Evolutionary conservation across 1,140 invertebrate species (phyloP).

Genomic region (Chrysoperla carnea): DNA sequence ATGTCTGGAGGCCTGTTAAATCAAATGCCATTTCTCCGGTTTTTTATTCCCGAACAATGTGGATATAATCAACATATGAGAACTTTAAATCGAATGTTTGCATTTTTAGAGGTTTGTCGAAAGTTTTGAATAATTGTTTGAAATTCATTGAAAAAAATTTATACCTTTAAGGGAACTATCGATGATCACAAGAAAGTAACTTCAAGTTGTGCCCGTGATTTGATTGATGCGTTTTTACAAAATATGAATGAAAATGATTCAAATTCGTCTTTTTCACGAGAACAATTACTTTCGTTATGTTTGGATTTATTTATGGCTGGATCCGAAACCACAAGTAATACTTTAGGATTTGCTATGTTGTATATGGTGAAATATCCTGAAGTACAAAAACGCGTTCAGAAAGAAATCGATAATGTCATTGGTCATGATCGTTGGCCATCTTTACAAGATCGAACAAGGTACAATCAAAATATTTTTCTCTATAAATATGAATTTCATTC

Average conservation of each 20-base stretch:
- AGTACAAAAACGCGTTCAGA: constrained; percentile 41
- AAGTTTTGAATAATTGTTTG: constrained; percentile 1
- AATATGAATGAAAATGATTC: constrained; percentile 26
- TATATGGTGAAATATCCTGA: constrained; percentile 43
- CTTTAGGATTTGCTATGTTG: constrained; percentile 38
- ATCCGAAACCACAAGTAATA: constrained; percentile 48
- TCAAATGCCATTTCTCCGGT: constrained; percentile 41
- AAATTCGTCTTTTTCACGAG: constrained; percentile 13
- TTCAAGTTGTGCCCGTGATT: constrained; percentile 34
- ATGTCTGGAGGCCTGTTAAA: constrained; percentile 47
- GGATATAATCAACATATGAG: constrained; percentile 33
- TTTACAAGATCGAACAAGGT: constrained; percentile 37
- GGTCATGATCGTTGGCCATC: constrained; percentile 32
- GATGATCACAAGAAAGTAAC: constrained; percentile 31
- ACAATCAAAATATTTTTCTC: constrained; percentile 5
- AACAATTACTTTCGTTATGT: constrained; percentile 44
- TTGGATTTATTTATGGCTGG: constrained; percentile 53
- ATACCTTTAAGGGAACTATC: constrained; percentile 27
- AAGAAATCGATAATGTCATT: constrained; percentile 48
- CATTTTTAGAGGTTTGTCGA: constrained; percentile 23
- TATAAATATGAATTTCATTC: no score
- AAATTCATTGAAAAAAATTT: not conserved
- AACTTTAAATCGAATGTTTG: constrained; percentile 23
- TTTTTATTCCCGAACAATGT: constrained; percentile 32
- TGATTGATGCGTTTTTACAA: constrained; percentile 50